These are phyloP conservation scores for Stenotaenia linearis DNA, from an alignment of 2,888 invertebrate genomes.

Conservation along the genomic window DNA sequence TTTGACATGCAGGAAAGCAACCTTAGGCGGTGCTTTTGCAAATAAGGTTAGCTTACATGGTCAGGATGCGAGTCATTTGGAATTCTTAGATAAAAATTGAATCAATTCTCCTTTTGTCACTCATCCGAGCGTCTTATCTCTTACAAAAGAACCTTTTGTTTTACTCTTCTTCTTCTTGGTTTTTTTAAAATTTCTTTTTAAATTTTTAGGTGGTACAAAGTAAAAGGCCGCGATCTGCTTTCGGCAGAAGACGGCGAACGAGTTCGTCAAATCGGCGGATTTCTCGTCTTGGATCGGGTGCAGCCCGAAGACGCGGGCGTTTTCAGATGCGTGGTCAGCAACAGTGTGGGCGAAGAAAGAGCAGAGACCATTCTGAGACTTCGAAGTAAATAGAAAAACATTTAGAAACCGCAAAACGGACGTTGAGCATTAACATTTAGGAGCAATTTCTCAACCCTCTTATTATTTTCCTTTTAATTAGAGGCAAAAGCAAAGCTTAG, in stretches of 20 bases:
- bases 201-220: slow-evolving; percentile 33
- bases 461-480: background rate
- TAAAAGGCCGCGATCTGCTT: slow-evolving; percentile 33
- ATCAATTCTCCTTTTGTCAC: background rate
- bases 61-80: background rate
- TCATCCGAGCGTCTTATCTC: background rate
- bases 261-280: slow-evolving; percentile 39
- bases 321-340: slow-evolving; percentile 45
- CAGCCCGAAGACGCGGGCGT: slow-evolving; percentile 45
- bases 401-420: background rate
- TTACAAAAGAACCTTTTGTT: background rate
- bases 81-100: background rate
- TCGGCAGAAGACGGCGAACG: slow-evolving; percentile 34
- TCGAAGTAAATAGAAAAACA: slow-evolving; percentile 36
- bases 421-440: background rate
- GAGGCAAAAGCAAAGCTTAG: no score
- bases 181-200: background rate
- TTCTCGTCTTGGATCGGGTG: slow-evolving; percentile 39
- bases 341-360: slow-evolving; percentile 44
- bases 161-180: background rate
- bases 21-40: background rate
- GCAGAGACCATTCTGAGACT: slow-evolving; percentile 39
- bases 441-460: background rate
- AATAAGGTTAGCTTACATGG: background rate
- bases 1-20: background rate